Conservation (phyloP, 2,113 vertebrate genomes). For the Isichthys henryi region DNA sequence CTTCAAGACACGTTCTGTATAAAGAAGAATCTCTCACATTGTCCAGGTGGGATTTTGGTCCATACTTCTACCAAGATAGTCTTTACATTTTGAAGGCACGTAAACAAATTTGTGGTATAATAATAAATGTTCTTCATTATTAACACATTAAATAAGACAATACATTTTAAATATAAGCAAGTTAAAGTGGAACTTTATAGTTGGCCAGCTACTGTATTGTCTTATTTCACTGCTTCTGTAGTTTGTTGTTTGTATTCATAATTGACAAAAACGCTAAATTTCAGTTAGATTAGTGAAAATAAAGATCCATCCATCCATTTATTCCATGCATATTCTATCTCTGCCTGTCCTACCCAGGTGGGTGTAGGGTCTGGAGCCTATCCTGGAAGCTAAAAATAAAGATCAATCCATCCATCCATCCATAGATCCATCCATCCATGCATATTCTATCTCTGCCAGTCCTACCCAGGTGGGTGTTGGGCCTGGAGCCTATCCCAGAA, state of each 20-base stretch:
- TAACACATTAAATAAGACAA: background rate
- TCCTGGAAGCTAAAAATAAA: no score
- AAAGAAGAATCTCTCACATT: background rate
- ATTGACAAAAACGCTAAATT: background rate
- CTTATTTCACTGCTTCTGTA: background rate
- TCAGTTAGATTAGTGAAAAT: background rate
- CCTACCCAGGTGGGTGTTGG: background rate
- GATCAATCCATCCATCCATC: no score
- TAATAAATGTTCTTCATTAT: background rate
- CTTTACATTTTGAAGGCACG: background rate
- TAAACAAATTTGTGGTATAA: background rate
- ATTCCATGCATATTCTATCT: no score
- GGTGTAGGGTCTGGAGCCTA: no score
- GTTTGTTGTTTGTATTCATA: background rate
- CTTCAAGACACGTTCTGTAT: background rate
- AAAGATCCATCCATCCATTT: background rate
- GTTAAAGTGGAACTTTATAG: background rate
- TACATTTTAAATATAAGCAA: background rate
- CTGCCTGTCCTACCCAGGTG: no score
- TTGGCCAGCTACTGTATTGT: no score
- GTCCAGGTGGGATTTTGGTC: background rate
- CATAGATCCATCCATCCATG: no score
- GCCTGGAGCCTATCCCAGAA: background rate
- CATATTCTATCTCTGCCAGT: background rate
- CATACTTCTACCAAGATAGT: background rate